Evolutionary conservation across 2,797 vertebrate species (phyloP), one percentile per base, ranked within the genome.

Genomic region (Austrolebias charrua): DNA sequence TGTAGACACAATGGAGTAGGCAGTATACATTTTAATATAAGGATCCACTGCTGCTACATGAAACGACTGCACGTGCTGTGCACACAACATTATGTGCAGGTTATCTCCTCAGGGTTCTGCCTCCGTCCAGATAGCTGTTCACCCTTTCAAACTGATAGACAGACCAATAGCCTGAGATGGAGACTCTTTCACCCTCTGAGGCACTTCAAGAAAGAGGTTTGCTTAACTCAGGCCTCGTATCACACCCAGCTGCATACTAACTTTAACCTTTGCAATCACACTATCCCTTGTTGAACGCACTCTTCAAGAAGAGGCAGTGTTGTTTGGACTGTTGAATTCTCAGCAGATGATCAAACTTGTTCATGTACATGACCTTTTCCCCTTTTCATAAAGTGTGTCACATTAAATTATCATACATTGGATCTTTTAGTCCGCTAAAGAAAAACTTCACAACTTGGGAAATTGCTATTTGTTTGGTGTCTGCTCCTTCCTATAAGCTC

Each of bases 121-220:
- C 66, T 78, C 65, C 76, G 61, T 77, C 75, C 80, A 72, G 73
- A 71, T 54, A 52, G 42, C 55, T 51, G 60, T 53, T 86, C 83
- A 79, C 68, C 75, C 69, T 81, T 81, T 86, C 66, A 83, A 80
- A 74, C 63, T 80, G 76, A 83, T 70, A 73, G 80, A 62, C 69
- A 75, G 63, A 81, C 66, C 82, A 73, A 85, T 71, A 80, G 66
- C 66, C 69, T 13, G 57, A 56, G 68, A 78, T 33, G 12, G 62
- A 83, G 73, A 80, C 64, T 47, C 45, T 68, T 64, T 61, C 13
- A 47, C 43, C 60, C 63, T 45, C 24, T 1, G 58, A 66, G 60
- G 31, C 56, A 50, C 45, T 66, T 69, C 19, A 58, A 70, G n/a
- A 69, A 62, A 55, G 35, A 65, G 20, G 45, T 56, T 56, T 16